A percentile compares a stretch with the other conserved stretches of the same genome.
phyloP scores from a whole-genome alignment of 2,888 invertebrate species.

The Pterostichus madidus region DNA sequence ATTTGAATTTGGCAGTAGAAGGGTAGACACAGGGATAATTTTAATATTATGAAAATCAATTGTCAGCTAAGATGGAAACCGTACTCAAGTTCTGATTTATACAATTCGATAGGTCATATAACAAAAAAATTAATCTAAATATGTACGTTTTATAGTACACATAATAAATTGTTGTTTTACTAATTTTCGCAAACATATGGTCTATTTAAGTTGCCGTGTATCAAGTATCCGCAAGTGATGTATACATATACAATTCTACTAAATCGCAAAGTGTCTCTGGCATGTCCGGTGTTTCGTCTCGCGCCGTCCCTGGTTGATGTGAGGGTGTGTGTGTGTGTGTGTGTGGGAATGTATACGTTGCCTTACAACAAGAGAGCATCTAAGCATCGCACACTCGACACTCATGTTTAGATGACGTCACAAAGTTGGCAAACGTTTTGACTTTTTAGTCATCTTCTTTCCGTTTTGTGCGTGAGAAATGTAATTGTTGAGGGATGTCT shows the following conservation, averaged over 20 bases:
- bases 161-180: too few relatives aligned
- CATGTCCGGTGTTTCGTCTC: constrained; percentile 52
- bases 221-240: not conserved
- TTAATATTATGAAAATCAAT: too few relatives aligned
- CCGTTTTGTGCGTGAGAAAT: constrained; percentile 35
- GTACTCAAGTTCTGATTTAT: too few relatives aligned
- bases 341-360: not conserved
- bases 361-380: constrained; percentile 12
- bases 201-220: not conserved
- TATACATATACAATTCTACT: not conserved
- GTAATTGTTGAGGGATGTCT: not conserved
- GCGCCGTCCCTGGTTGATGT: not conserved
- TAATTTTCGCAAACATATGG: not conserved
- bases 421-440: constrained; percentile 52
- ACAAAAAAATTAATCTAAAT: too few relatives aligned
- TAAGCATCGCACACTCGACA: constrained; percentile 8
- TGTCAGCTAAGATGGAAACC: too few relatives aligned
- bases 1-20: too few relatives aligned
- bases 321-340: constrained; percentile 26
- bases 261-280: constrained; percentile 27
- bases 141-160: too few relatives aligned
- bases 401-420: constrained; percentile 52
- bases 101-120: too few relatives aligned
- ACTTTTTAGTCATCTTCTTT: constrained; percentile 60
- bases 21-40: too few relatives aligned